phyloP scores from a whole-genome alignment of 2,797 vertebrate genomes.

The Sparidentex hasta region DNA sequence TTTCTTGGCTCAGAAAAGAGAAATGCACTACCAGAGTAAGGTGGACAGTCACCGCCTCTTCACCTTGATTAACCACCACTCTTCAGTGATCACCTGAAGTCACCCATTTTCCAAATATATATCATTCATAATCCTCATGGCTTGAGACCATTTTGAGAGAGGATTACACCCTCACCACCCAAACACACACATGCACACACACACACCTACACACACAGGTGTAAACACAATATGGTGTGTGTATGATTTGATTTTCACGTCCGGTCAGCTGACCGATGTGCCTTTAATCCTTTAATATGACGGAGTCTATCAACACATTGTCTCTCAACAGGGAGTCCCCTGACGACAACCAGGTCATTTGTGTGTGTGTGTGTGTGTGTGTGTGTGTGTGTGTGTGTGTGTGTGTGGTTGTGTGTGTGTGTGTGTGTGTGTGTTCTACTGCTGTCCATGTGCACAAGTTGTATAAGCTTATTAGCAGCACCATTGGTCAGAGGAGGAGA shows the following conservation, averaged over 20 bases:
- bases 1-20: neutral
- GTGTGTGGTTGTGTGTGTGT: constrained; percentile 7
- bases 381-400: too few species aligned
- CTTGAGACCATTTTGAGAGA: constrained; percentile 41
- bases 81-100: constrained; percentile 26
- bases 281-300: constrained; percentile 17
- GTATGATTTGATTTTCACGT: constrained; percentile 4
- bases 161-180: constrained; percentile 44
- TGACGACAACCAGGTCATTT: constrained; percentile 1
- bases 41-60: neutral
- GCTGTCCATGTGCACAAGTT: constrained; percentile 79
- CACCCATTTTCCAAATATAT: constrained; percentile 48
- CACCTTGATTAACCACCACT: neutral
- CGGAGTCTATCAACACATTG: constrained; percentile 27
- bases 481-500: constrained; percentile 88
- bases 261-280: neutral
- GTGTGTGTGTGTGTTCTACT: constrained; percentile 25
- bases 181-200: constrained; percentile 9
- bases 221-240: neutral
- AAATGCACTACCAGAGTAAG: neutral
- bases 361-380: constrained; percentile 13
- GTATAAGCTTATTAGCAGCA: constrained; percentile 92
- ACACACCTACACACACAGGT: neutral
- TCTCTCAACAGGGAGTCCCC: constrained; percentile 27
- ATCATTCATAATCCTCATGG: constrained; percentile 58